Percentiles rank a stretch among this genome's conserved stretches.
Evolutionary conservation across 2,888 invertebrate genomes (phyloP).

Genomic region (Leucophora obtusa): DNA sequence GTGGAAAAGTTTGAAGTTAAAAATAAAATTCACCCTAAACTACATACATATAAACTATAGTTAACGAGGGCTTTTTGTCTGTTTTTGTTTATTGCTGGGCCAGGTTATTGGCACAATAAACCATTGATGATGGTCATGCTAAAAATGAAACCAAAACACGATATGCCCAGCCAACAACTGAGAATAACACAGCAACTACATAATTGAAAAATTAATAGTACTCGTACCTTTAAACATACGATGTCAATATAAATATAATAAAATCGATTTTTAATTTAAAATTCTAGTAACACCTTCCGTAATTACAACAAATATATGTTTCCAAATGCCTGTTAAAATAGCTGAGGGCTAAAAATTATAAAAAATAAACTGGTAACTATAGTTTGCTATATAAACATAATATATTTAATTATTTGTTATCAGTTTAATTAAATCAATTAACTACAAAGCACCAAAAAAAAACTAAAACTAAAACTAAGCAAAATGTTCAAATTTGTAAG

Average conservation of each 20-base stretch:
- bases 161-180: background rate
- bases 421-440: constrained; percentile 60
- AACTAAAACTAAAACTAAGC: constrained; percentile 10
- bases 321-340: background rate
- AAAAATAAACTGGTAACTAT: background rate
- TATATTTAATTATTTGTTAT: constrained; percentile 40
- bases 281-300: constrained; percentile 48
- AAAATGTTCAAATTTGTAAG: constrained; percentile 67
- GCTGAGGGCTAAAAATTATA: background rate
- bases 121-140: constrained; percentile 6
- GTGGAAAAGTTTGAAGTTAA: too few relatives aligned
- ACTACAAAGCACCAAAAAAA: constrained; percentile 31
- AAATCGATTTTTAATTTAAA: constrained; percentile 48
- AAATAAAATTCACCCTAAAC: too few relatives aligned
- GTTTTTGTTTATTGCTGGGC: constrained; percentile 8
- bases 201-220: too few relatives aligned
- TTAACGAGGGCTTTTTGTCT: constrained; percentile 11
- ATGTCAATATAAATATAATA: constrained; percentile 30
- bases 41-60: background rate
- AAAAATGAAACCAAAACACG: constrained; percentile 12
- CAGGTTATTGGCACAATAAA: constrained; percentile 54
- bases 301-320: constrained; percentile 25
- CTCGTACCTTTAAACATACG: background rate
- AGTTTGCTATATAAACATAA: constrained; percentile 47
- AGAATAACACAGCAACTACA: background rate